These are phyloP conservation scores for Tyria jacobaeae DNA, from an alignment of 2,888 invertebrate genomes.

Conservation along the genomic window DNA sequence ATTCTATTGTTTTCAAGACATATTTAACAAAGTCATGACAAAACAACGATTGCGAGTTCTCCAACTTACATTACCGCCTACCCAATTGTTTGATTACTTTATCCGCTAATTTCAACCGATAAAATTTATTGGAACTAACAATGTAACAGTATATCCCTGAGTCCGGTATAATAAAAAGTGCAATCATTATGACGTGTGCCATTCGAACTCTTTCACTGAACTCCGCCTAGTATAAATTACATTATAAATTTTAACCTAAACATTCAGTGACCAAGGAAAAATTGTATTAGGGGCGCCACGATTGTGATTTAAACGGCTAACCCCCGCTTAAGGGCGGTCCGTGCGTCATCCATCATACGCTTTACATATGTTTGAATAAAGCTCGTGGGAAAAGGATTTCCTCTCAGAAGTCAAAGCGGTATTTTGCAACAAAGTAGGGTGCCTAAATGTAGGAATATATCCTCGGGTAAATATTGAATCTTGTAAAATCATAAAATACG, in stretches of 20 bases:
- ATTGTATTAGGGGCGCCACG: slow-evolving; percentile 75
- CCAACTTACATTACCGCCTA: slow-evolving; percentile 59
- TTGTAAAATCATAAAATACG: neutral
- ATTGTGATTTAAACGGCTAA: slow-evolving; percentile 84
- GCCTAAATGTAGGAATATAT: slow-evolving; percentile 47
- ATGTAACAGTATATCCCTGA: slow-evolving; percentile 72
- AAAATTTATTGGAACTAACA: slow-evolving; percentile 35
- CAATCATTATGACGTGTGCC: slow-evolving; percentile 81
- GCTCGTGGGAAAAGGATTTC: slow-evolving; percentile 87
- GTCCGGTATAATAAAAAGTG: slow-evolving; percentile 73
- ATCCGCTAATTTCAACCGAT: slow-evolving; percentile 38
- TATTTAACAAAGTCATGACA: slow-evolving; percentile 64
- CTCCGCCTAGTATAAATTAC: slow-evolving; percentile 74
- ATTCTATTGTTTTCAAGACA: slow-evolving; percentile 68
- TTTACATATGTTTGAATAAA: slow-evolving; percentile 88
- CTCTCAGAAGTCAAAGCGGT: slow-evolving; percentile 84
- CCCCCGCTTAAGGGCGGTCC: slow-evolving; percentile 75
- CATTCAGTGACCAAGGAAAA: slow-evolving; percentile 82
- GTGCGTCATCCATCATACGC: slow-evolving; percentile 85
- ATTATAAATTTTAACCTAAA: slow-evolving; percentile 79
- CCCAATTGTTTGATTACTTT: slow-evolving; percentile 60
- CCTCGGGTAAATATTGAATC: neutral
- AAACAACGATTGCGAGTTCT: slow-evolving; percentile 57
- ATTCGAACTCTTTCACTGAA: slow-evolving; percentile 73
- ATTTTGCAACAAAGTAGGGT: slow-evolving; percentile 71